Conservation (phyloP, 2,113 vertebrate genomes). For the Pelvicachromis taeniatus region DNA sequence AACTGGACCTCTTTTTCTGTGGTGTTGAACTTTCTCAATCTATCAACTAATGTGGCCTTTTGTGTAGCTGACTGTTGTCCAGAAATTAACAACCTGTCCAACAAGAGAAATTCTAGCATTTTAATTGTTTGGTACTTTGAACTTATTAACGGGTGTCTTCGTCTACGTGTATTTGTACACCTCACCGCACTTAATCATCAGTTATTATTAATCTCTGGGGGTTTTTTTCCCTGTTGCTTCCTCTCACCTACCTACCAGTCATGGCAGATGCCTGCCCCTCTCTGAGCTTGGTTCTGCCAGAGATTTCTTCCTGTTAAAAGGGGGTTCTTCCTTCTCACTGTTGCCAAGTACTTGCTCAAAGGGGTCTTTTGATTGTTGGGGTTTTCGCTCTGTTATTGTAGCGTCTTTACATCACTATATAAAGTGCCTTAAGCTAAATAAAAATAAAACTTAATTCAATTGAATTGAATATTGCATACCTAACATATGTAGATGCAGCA, state of each 20-base stretch:
- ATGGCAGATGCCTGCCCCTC: not conserved
- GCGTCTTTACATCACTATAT: not conserved
- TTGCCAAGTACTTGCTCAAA: rapidly evolving
- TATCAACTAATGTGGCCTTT: not conserved
- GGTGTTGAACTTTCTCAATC: not conserved
- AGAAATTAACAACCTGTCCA: not conserved
- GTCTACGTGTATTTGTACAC: not conserved
- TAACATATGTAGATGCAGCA: not conserved
- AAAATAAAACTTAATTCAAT: not conserved
- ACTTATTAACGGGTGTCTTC: not conserved
- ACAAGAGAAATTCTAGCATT: not conserved
- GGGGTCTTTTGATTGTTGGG: not conserved
- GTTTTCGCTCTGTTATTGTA: not conserved
- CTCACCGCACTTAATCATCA: not conserved
- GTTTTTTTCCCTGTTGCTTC: not conserved
- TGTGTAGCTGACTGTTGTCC: not conserved
- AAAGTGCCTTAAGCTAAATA: not conserved
- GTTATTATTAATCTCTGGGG: not conserved
- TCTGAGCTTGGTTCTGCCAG: not conserved
- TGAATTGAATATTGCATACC: not conserved
- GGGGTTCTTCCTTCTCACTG: not conserved
- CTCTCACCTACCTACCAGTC: not conserved
- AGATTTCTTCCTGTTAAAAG: not conserved
- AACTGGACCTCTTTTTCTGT: not conserved
- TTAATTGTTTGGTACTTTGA: not conserved